Conservation (phyloP, 2,888 invertebrate species). For the Zonitis immaculata region DNA sequence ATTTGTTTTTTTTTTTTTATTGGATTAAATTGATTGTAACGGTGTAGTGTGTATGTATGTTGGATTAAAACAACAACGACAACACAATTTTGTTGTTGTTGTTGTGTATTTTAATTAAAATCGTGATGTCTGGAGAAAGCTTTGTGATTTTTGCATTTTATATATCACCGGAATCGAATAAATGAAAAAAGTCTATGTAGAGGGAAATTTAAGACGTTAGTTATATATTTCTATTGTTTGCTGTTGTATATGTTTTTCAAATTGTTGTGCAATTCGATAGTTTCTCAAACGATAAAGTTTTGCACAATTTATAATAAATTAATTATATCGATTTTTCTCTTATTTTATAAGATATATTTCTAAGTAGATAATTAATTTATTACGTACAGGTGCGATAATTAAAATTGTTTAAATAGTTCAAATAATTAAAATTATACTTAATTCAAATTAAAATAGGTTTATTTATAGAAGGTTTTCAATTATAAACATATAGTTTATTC, state of each 20-base stretch:
- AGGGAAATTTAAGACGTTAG: slow-evolving; percentile 9
- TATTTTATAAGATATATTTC: too few relatives aligned
- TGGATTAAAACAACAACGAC: neutral
- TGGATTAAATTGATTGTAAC: neutral
- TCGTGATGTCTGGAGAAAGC: slow-evolving; percentile 16
- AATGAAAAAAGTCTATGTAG: too few relatives aligned
- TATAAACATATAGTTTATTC: too few relatives aligned
- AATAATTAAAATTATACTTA: too few relatives aligned
- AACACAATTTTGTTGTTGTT: neutral
- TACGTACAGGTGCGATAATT: too few relatives aligned
- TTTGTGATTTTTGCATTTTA: slow-evolving; percentile 14
- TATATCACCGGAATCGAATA: neutral
- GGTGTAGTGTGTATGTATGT: neutral
- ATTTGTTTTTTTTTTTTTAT: too few relatives aligned
- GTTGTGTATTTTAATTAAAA: slow-evolving; percentile 12
- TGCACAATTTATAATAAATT: too few relatives aligned
- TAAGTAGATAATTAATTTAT: too few relatives aligned
- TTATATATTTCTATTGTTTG: slow-evolving; percentile 14
- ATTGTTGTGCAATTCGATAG: slow-evolving; percentile 2
- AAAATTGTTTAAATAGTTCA: too few relatives aligned
- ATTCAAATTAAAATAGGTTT: too few relatives aligned
- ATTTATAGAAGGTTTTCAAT: too few relatives aligned
- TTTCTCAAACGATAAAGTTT: slow-evolving; percentile 3
- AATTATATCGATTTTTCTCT: too few relatives aligned
- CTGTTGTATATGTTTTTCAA: neutral